Conservation (phyloP, 2,113 vertebrate genomes). For the Brachypodius melanocephalos region DNA sequence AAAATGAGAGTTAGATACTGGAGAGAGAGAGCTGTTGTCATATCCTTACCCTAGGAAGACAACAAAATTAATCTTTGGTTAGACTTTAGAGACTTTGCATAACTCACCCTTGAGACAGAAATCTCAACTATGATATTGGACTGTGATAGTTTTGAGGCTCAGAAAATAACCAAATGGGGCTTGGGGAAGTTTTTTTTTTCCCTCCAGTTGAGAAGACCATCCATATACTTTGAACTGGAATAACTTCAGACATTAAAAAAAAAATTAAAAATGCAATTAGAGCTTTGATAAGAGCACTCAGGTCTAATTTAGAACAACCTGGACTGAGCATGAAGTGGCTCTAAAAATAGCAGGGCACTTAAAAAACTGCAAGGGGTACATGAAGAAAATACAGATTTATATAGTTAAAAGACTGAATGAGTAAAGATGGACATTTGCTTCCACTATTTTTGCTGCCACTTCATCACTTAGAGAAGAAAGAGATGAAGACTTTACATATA, state of each 20-base stretch:
- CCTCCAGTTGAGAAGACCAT: not conserved
- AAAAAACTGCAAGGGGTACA: not conserved
- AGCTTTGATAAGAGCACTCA: not conserved
- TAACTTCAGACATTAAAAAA: not conserved
- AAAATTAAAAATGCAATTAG: not conserved
- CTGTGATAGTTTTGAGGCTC: not conserved
- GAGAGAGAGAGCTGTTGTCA: not conserved
- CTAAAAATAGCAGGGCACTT: not conserved
- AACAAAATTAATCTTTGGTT: not conserved
- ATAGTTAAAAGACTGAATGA: not conserved
- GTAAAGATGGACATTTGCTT: not conserved
- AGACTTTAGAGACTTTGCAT: not conserved
- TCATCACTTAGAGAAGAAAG: constrained; percentile 13
- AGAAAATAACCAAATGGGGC: not conserved
- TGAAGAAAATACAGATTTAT: not conserved
- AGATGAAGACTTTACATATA: constrained; percentile 5
- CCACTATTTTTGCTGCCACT: not conserved
- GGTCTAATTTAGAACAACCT: not conserved
- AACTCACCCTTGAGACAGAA: not conserved
- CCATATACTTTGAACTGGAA: not conserved
- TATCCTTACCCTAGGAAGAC: not conserved
- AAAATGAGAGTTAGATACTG: not conserved
- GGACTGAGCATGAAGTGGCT: not conserved
- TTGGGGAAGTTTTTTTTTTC: not conserved
- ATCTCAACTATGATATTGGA: not conserved